Conservation (phyloP, 2,888 invertebrate species). For the Scaptomyza parva region DNA sequence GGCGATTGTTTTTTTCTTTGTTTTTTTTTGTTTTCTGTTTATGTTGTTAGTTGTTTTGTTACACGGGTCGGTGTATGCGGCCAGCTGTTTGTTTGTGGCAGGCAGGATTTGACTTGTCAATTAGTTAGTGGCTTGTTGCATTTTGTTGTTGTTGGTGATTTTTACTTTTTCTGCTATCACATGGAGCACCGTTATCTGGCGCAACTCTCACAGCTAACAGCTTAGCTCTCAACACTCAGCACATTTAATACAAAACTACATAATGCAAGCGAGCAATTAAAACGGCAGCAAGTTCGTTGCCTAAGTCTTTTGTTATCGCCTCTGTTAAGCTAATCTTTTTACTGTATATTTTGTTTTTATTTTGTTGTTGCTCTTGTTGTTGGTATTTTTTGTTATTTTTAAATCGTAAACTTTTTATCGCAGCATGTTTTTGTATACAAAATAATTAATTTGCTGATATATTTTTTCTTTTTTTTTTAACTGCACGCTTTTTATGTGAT, state of each 20-base stretch:
- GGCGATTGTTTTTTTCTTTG: constrained; percentile 54
- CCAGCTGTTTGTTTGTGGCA: constrained; percentile 59
- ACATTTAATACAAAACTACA: constrained; percentile 37
- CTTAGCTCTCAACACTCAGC: constrained; percentile 36
- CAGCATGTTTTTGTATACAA: constrained; percentile 73
- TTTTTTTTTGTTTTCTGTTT: constrained; percentile 12
- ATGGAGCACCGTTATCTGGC: constrained; percentile 71
- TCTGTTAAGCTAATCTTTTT: constrained; percentile 36
- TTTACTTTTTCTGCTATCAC: constrained; percentile 63
- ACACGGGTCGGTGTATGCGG: constrained; percentile 27
- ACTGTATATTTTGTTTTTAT: constrained; percentile 3
- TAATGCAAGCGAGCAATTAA: constrained; percentile 37
- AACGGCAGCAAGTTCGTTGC: constrained; percentile 74
- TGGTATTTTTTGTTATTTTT: constrained; percentile 50
- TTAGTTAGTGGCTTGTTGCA: constrained; percentile 72
- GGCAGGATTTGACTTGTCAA: constrained; percentile 81
- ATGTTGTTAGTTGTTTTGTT: constrained; percentile 32
- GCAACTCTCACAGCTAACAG: constrained; percentile 41
- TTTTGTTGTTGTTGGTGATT: constrained; percentile 38
- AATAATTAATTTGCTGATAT: constrained; percentile 77
- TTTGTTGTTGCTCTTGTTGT: constrained; percentile 14
- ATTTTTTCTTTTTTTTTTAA: constrained; percentile 74
- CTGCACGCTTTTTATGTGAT: constrained; percentile 76
- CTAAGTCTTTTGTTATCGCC: constrained; percentile 77
- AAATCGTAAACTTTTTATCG: constrained; percentile 68